Percentiles rank a stretch among this genome's conserved stretches.
Conservation (phyloP, 2,888 invertebrate genomes). For the Mimachlamys varia region DNA sequence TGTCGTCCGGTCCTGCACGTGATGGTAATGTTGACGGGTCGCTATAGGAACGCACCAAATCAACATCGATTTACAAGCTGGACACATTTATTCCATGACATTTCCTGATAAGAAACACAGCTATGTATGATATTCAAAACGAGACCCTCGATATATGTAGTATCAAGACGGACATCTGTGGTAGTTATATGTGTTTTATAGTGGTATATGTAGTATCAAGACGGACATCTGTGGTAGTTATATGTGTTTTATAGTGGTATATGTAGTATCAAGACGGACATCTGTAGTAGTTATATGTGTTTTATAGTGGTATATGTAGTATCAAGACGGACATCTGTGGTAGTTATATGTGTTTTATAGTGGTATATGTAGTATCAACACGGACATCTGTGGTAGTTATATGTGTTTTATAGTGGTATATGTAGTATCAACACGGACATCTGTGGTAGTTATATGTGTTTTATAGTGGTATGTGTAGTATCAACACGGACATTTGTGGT, state of each 20-base stretch:
- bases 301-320: background rate
- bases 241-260: background rate
- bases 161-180: background rate
- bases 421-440: background rate
- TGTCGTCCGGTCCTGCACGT: no score
- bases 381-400: background rate
- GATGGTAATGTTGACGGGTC: background rate
- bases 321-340: background rate
- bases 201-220: background rate
- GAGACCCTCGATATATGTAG: background rate
- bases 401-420: background rate
- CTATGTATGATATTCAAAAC: background rate
- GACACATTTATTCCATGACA: background rate
- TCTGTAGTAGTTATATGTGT: background rate
- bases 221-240: background rate
- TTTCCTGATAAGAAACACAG: constrained; percentile 22
- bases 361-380: background rate
- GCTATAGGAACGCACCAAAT: constrained; percentile 1
- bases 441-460: background rate
- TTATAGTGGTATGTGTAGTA: background rate
- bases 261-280: background rate
- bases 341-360: background rate
- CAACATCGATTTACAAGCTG: background rate
- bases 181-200: background rate
- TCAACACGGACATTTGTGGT: background rate